Evolutionary conservation across 2,797 vertebrate species (phyloP).

Genomic region (Hafferia zeledoni): DNA sequence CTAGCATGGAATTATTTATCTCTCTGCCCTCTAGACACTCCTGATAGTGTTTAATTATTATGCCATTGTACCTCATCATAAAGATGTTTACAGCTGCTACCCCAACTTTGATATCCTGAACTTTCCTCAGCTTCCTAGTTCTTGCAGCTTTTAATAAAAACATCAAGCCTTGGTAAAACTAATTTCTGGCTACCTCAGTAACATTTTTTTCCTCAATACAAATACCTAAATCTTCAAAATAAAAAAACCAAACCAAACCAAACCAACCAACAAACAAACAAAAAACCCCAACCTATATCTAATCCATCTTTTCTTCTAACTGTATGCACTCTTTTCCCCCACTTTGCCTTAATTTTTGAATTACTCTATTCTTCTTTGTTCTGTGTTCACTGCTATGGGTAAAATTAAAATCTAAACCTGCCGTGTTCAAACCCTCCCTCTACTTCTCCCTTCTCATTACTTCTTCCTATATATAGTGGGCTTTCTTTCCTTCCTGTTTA

Average conservation of each 20-base stretch:
- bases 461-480: not conserved
- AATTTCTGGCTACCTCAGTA: not conserved
- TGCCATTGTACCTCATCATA: not conserved
- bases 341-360: not conserved
- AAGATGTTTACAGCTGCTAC: not conserved
- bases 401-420: not conserved
- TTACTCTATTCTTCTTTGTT: not conserved
- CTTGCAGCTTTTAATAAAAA: not conserved
- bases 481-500: conserved; percentile 1
- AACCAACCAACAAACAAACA: not conserved
- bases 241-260: not conserved
- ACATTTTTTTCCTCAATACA: not conserved
- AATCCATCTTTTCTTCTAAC: not conserved
- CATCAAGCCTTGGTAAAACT: not conserved
- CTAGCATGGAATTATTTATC: not conserved
- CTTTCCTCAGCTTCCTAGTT: not conserved
- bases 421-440: not conserved
- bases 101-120: not conserved
- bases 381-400: not conserved
- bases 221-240: not conserved
- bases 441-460: not conserved
- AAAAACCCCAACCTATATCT: rapidly evolving
- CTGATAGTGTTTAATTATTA: not conserved
- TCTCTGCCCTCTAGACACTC: not conserved
- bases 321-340: rapidly evolving